Base-by-base conservation (phyloP, 1,140 invertebrate genomes). In the Brachionus asplanchnoidis region DNA sequence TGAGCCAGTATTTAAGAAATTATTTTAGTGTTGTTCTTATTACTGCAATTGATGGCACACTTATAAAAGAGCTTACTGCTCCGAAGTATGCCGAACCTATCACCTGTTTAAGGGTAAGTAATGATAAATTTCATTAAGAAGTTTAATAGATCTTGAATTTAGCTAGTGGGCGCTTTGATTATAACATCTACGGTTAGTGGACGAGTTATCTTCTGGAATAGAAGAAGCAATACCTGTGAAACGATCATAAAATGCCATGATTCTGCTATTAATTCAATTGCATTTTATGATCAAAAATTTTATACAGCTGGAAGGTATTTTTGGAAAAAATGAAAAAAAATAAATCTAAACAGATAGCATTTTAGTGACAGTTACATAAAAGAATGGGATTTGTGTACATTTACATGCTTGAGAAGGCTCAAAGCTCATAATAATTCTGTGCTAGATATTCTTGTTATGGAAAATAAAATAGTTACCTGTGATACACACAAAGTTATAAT, bases 191-290 rank as follows among this genome's bases (percentile, higher is more conserved):
- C 79, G 0, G 17, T 60, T 6, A 44, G 53, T 68, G 79, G 79
- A 17, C 50, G 42, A 36, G 79, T 82, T 12, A 82, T 82, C 9
- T 82, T 82, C n/a, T 82, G 79, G 79, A 82, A 82, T 68, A 14
- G 79, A 28, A 40, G 42, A 23, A 82, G 36, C 23, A 65, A 60
- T 44, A 65, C n/a, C 5, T 82, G 79, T 46, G 79, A 82, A 46
- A 68, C 79, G 4, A 46, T 82, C 1, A 42, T 82, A 0, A 82
- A 82, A 65, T 82, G 79, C 11, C 79, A 82, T 46, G 79, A 82
- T 17, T 23, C 28, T 66, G 53, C 50, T 11, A 68, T 82, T 12
- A 82, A 82, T 46, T 60, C 53, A 42, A 68, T 82, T 28, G 79
- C 79, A 20, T 82, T 65, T 44, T 82, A 32, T 23, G 53, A 82